phyloP scores from a whole-genome alignment of 2,888 invertebrate genomes.

The Acanthacorydalis orientalis region DNA sequence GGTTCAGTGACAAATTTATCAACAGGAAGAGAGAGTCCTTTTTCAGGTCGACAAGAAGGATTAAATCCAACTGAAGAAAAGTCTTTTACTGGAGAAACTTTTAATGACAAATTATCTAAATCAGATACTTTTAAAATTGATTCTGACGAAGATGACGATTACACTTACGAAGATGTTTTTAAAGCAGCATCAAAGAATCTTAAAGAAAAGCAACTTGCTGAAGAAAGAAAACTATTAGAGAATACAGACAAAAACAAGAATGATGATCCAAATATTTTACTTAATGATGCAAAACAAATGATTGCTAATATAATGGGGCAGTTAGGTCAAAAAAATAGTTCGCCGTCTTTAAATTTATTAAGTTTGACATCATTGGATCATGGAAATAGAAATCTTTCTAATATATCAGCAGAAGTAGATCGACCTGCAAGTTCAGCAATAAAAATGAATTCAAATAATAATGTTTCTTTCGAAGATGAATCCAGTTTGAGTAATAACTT shows the following conservation, averaged over 20 bases:
- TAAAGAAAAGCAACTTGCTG: slow-evolving; percentile 39
- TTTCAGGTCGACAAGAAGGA: slow-evolving; percentile 19
- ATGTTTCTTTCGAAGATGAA: no score
- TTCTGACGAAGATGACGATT: slow-evolving; percentile 63
- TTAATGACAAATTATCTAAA: no score
- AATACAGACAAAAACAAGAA: slow-evolving; percentile 18
- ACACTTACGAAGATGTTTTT: slow-evolving; percentile 69
- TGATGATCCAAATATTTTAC: slow-evolving; percentile 24
- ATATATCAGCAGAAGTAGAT: not conserved
- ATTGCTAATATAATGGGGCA: slow-evolving; percentile 45
- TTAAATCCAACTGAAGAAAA: slow-evolving; percentile 12
- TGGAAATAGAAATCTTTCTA: slow-evolving; percentile 20
- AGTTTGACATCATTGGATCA: not conserved
- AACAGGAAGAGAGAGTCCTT: slow-evolving; percentile 27
- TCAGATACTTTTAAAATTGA: slow-evolving; percentile 21
- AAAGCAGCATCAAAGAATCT: slow-evolving; percentile 60
- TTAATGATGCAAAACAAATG: slow-evolving; percentile 39
- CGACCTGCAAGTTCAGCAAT: not conserved
- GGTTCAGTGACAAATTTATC: slow-evolving; percentile 1
- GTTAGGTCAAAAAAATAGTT: slow-evolving; percentile 11
- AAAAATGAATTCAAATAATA: no score
- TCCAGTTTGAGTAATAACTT: no score
- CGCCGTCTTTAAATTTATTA: slow-evolving; percentile 3
- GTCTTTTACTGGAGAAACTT: slow-evolving; percentile 18
- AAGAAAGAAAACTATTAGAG: slow-evolving; percentile 34